Base-by-base conservation (phyloP, 2,888 invertebrate genomes). In the Lamellibrachia satsuma region DNA sequence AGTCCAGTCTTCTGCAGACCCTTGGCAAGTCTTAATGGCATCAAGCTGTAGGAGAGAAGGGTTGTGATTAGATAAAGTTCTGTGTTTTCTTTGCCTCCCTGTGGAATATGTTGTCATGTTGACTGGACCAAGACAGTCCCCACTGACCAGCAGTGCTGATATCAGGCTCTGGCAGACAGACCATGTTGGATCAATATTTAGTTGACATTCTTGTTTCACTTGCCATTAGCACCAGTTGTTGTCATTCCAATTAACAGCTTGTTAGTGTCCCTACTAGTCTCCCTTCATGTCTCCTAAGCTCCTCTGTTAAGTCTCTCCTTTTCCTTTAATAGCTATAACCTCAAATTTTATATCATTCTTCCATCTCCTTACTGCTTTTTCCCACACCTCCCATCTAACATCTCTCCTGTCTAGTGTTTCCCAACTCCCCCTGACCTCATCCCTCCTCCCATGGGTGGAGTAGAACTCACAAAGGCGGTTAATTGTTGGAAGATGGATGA, bases 401-500 rank as follows among this genome's bases (percentile, higher is more conserved):
- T 60, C 60, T 60, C n/a, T 75, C 75, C 75, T n/a, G n/a, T 75
- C 75, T 75, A n/a, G 75, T 22, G 22, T 75, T 75, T 75, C 75
- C 15, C 75, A 75, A 75, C 75, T 4, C 75, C 22, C 75, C n/a
- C 2, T 75, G 75, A 75, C 75, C 75, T 75, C 75, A 22, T 75
- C 75, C 75, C 75, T 75, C 75, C 75, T 75, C 22, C 22, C 75
- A 75, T 75, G 75, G 75, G 75, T 75, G 75, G 75, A 75, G 75
- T 75, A 75, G 75, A 75, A 75, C 75, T 75, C 22, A 22, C n/a
- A n/a, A 15, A 75, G 75, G n/a, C 22, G 75, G 75, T 15, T 75
- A 75, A 75, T 75, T 75, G 75, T 75, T 15, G 75, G 22, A 75
- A 75, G 75, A 75, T 75, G 75, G 75, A 75, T 75, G 75, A 75